Conservation (phyloP, 2,888 invertebrate species). For the Orthosia gracilis region DNA sequence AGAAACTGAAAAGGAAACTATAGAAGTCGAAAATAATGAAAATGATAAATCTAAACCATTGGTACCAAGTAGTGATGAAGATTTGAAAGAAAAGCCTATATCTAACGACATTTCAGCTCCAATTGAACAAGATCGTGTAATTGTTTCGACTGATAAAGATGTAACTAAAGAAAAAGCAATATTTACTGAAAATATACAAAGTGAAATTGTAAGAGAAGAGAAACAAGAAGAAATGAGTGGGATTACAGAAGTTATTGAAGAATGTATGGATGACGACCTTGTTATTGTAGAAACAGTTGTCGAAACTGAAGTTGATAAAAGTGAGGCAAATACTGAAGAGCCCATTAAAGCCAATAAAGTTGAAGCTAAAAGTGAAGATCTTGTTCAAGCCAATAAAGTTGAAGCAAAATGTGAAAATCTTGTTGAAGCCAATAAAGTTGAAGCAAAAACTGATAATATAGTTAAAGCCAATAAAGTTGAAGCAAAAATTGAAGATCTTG, state of each 20-base stretch:
- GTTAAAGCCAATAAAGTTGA: not conserved
- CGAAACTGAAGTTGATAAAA: not conserved
- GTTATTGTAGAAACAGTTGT: constrained; percentile 39
- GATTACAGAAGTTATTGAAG: constrained; percentile 10
- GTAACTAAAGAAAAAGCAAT: constrained; percentile 13
- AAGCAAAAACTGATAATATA: constrained; percentile 11
- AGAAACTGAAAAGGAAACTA: constrained; percentile 22
- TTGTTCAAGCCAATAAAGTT: not conserved
- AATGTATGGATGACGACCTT: constrained; percentile 28
- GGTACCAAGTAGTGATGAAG: constrained; percentile 22
- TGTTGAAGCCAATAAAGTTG: constrained; percentile 2
- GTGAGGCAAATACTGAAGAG: not conserved
- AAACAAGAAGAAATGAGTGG: constrained; percentile 7
- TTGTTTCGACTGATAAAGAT: constrained; percentile 41
- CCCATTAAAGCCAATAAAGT: not conserved
- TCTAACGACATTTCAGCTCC: constrained; percentile 18
- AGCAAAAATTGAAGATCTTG: too few species aligned
- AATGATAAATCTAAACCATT: constrained; percentile 4
- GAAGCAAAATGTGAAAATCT: constrained; percentile 9
- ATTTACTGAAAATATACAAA: constrained; percentile 10
- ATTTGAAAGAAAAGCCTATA: constrained; percentile 15
- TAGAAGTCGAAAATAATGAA: constrained; percentile 30
- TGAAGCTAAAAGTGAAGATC: not conserved
- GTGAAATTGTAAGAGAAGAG: constrained; percentile 22
- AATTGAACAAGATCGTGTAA: constrained; percentile 34